phyloP scores from a whole-genome alignment of 2,113 vertebrate species.

The Hippolais icterina region DNA sequence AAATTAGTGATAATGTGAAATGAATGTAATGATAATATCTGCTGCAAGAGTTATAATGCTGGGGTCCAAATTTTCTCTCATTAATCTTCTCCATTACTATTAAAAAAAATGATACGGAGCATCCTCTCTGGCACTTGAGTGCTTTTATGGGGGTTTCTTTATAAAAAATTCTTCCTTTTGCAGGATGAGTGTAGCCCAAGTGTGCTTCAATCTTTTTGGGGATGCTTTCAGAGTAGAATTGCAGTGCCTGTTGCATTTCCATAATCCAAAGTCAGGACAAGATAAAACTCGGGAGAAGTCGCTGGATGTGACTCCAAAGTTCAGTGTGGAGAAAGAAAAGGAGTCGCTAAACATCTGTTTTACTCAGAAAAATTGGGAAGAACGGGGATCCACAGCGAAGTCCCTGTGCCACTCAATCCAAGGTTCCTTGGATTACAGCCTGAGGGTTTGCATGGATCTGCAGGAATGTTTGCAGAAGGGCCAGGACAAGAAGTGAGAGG shows the following conservation, averaged over 20 bases:
- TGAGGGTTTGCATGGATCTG: background rate
- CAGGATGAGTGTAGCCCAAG: background rate
- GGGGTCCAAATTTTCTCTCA: background rate
- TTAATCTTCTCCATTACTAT: conserved; percentile 19
- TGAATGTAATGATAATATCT: conserved; percentile 9
- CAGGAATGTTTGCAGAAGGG: too few species aligned
- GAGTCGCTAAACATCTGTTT: background rate
- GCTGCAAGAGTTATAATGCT: background rate
- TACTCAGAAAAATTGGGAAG: background rate
- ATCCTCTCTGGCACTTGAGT: background rate
- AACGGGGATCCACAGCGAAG: rapidly evolving
- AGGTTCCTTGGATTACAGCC: rapidly evolving
- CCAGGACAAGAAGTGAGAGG: background rate
- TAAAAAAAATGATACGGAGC: background rate
- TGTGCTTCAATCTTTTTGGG: background rate
- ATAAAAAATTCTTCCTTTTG: background rate
- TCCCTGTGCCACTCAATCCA: rapidly evolving
- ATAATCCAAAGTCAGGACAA: background rate
- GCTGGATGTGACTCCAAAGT: background rate
- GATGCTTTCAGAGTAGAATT: background rate
- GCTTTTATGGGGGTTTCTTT: background rate
- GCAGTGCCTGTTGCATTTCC: background rate
- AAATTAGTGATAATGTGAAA: conserved; percentile 49
- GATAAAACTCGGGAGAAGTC: background rate
- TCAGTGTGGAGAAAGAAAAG: background rate